Base-by-base conservation (phyloP, 30 jellyfish, hydroid and myxozoan species). In the Clytia hemisphaerica region DNA sequence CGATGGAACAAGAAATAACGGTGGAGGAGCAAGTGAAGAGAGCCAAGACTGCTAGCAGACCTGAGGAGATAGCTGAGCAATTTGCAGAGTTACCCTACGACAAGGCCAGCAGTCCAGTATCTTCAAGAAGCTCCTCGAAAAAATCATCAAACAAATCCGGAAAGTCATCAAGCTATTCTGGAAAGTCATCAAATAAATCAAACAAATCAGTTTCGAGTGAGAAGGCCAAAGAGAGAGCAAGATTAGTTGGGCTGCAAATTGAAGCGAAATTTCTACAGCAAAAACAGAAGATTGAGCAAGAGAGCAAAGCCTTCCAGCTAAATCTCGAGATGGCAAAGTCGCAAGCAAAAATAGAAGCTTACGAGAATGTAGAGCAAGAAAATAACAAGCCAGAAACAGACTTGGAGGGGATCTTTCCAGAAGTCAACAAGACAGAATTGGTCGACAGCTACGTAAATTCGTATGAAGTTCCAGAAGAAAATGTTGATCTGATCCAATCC, bases 241-340 rank as follows among this genome's bases (percentile, higher is more conserved):
- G 28, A 1, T 51, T 51, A 51, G 66, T 12, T 14, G 66, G 24
- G 30, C 66, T 51, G 18, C 66, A 51, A 51, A 31, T 51, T 12
- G 66, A 51, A 22, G 66, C 66, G 31, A 15, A 51, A 51, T 51
- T 51, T 31, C 10, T 51, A 24, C 31, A 51, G 24, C 16, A 24
- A 51, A 22, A 51, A 24, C 66, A 51, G 66, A 16, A 14, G 10
- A 0, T 51, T 10, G 66, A 51, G 24, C 66, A 51, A 51, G 30
- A 51, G 30, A 12, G 30, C 28, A 51, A 51, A 51, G n/a, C 66
- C 14, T 24, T 51, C 15, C 16, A 24, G 18, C 14, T 51, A 24
- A 51, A 51, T 15, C 66, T 51, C 10, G 66, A 51, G 30, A n/a
- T 51, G 66, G 66, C 66, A 12, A 51, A 51, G 24, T 14, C 66